Evolutionary conservation across 2,888 invertebrate genomes (phyloP).

Genomic region (Drosophila mettleri): DNA sequence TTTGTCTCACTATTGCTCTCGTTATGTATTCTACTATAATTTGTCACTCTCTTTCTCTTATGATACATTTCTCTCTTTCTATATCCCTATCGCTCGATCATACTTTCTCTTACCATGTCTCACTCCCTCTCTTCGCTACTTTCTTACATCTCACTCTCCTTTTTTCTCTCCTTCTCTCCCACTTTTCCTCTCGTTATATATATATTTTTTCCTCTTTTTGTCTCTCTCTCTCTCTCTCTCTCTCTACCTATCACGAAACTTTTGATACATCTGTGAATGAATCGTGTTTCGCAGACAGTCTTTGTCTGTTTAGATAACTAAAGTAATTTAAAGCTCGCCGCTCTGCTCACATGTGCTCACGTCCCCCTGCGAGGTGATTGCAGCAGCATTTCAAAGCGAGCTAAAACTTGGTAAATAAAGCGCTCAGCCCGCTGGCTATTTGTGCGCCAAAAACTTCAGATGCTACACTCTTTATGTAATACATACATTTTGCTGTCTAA

Average conservation of each 20-base stretch:
- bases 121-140: neutral
- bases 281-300: neutral
- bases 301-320: constrained; percentile 6
- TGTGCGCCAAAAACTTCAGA: constrained; percentile 41
- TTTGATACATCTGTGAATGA: neutral
- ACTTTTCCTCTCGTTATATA: too few species aligned
- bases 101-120: neutral
- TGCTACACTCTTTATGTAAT: constrained; percentile 5
- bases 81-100: neutral
- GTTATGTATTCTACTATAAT: neutral
- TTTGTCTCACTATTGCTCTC: neutral
- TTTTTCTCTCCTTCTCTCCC: neutral
- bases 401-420: constrained; percentile 42
- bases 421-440: constrained; percentile 56
- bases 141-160: neutral
- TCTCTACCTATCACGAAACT: neutral
- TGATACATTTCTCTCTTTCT: neutral
- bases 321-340: constrained; percentile 28
- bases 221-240: neutral
- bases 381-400: constrained; percentile 35
- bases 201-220: neutral
- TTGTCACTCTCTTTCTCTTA: neutral
- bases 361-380: constrained; percentile 20
- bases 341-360: constrained; percentile 19
- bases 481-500: constrained; percentile 2